A percentile compares a stretch with the other conserved stretches of the same genome.
Conservation (phyloP, 2,888 invertebrate genomes). For the Mantis religiosa region DNA sequence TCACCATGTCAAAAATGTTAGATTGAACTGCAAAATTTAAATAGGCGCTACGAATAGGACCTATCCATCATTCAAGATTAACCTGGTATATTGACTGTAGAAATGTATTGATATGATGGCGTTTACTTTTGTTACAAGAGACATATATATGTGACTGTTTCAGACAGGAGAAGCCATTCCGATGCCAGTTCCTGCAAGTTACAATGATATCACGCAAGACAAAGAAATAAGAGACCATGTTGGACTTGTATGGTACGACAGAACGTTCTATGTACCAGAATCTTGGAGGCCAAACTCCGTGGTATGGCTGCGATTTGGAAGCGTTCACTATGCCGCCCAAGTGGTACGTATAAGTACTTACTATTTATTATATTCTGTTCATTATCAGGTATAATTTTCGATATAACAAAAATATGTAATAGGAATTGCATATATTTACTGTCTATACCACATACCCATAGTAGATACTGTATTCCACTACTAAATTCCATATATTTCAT, state of each 20-base stretch:
- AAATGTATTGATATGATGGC: too few species aligned
- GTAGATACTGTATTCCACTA: too few species aligned
- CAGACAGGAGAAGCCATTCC: slow-evolving; percentile 65
- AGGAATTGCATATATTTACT: too few species aligned
- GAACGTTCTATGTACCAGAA: slow-evolving; percentile 76
- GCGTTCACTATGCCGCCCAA: slow-evolving; percentile 86
- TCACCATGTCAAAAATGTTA: too few species aligned
- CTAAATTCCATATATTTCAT: too few species aligned
- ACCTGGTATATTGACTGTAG: too few species aligned
- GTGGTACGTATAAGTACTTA: slow-evolving; percentile 59
- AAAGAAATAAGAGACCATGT: slow-evolving; percentile 80
- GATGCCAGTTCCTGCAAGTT: slow-evolving; percentile 96
- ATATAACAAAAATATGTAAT: too few species aligned
- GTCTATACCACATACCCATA: too few species aligned
- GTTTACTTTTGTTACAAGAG: background rate
- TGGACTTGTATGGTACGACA: slow-evolving; percentile 95
- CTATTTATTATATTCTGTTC: background rate
- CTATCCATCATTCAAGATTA: too few species aligned
- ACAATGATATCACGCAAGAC: slow-evolving; percentile 89
- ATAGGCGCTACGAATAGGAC: too few species aligned
- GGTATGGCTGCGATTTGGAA: slow-evolving; percentile 87
- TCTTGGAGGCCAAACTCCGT: slow-evolving; percentile 49
- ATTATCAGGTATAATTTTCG: too few species aligned
- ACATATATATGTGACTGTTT: background rate
- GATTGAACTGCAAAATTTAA: too few species aligned